Conservation (phyloP, 2,888 invertebrate species). For the Spilarctia lutea region DNA sequence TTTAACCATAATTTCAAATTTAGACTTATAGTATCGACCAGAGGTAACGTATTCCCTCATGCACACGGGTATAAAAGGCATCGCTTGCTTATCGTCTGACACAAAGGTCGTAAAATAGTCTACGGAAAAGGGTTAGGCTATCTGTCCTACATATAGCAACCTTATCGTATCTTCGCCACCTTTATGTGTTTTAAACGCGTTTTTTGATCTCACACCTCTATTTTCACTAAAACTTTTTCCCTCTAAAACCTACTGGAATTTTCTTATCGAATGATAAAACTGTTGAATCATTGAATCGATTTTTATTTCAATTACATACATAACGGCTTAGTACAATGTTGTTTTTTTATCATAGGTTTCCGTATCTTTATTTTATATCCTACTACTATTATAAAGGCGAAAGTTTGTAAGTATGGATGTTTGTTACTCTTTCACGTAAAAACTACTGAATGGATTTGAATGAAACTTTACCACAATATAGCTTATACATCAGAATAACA, state of each 20-base stretch:
- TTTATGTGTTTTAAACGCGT: conserved; percentile 18
- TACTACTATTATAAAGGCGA: too few species aligned
- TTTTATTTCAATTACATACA: background rate
- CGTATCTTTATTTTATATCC: too few species aligned
- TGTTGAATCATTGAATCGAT: conserved; percentile 2
- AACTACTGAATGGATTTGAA: too few species aligned
- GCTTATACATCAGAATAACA: too few species aligned
- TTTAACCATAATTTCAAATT: background rate
- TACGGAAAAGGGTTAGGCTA: conserved; percentile 24
- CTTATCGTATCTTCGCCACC: conserved; percentile 21
- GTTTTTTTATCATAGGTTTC: too few species aligned
- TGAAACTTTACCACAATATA: too few species aligned
- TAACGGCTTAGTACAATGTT: too few species aligned
- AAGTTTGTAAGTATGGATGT: too few species aligned
- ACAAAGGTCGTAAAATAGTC: conserved; percentile 24
- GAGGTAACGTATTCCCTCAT: conserved; percentile 10
- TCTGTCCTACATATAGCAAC: conserved; percentile 23
- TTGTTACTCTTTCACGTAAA: too few species aligned
- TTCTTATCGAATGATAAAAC: conserved; percentile 3
- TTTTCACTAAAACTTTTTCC: conserved; percentile 12
- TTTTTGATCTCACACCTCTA: conserved; percentile 13
- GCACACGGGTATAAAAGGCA: conserved; percentile 13
- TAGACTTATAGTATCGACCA: background rate
- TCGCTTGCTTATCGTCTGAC: conserved; percentile 23
- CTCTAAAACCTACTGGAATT: background rate